Percentiles rank a stretch among this genome's conserved stretches.
Conservation (phyloP, 1,140 invertebrate genomes). For the Armadillidium nasatum region DNA sequence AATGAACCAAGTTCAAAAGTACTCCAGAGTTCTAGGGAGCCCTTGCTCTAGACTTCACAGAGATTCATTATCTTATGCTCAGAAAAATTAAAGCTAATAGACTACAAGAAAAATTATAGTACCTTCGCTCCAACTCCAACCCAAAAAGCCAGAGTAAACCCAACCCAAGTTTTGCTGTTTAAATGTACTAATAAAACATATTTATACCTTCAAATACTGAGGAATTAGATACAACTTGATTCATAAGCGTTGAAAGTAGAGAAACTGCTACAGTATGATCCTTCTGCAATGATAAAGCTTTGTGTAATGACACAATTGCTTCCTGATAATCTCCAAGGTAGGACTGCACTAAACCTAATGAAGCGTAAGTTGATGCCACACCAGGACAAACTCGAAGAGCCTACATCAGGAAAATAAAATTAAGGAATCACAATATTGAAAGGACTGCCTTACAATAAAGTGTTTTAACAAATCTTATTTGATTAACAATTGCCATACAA, state of each 20-base stretch:
- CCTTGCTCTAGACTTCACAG: too few relatives aligned
- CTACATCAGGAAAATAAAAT: conserved; percentile 27
- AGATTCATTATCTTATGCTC: too few relatives aligned
- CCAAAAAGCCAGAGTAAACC: too few relatives aligned
- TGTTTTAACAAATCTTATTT: background rate
- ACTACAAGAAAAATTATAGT: too few relatives aligned
- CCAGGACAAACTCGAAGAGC: conserved; percentile 78
- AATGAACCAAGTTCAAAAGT: too few relatives aligned
- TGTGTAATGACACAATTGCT: conserved; percentile 86
- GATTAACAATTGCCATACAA: background rate
- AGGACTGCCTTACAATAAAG: background rate
- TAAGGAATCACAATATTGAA: background rate
- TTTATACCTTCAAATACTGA: conserved; percentile 55
- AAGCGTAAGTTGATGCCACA: conserved; percentile 75
- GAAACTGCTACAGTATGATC: conserved; percentile 90
- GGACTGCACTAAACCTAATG: conserved; percentile 79
- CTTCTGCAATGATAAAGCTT: conserved; percentile 74
- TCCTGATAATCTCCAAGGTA: conserved; percentile 67
- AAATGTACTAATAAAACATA: too few relatives aligned
- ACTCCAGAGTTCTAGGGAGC: too few relatives aligned
- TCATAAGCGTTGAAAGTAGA: conserved; percentile 75
- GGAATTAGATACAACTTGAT: conserved; percentile 64
- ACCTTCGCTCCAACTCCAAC: too few relatives aligned
- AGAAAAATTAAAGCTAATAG: too few relatives aligned
- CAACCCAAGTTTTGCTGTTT: too few relatives aligned